Base-by-base conservation (phyloP, 2,113 vertebrate genomes). In the Phylloscopus whistleri region DNA sequence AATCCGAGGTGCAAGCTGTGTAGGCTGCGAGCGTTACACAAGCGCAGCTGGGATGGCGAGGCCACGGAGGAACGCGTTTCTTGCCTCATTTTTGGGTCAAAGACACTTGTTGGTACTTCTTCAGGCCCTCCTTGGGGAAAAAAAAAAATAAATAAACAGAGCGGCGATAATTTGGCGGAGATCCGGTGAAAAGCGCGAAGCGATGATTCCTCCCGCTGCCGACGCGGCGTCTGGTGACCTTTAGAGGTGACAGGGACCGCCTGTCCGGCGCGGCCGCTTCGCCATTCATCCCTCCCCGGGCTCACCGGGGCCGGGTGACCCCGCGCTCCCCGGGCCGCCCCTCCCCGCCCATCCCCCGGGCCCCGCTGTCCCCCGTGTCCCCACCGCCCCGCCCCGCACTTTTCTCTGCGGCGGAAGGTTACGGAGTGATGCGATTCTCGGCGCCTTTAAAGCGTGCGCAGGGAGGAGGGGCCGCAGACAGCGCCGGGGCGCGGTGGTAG, bases 331-430 rank as follows among this genome's bases (percentile, higher is more conserved):
- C 56, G 12, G 22, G 15, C 69, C 24, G 16, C 16, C 35, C 28
- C 27, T 16, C 7, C 22, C 43, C 5, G 13, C 7, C 18, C 60
- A 4, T 6, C 46, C 8, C 11, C n/a, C 11, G 44, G 7, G 12
- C 13, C 18, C 35, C 15, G 6, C 52, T 5, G 22, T 22, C 21
- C 18, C 52, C 17, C 2, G 24, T 1, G 39, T 44, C 20, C 43
- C 53, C 55, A 11, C 13, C 28, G 23, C 35, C 0, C 9, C 14
- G 24, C 31, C 31, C 20, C 39, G 97, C 84, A 95, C 97, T 55
- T 98, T 98, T 73, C n/a, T 39, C 8, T 1, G 63, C 3, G 31
- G 97, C 97, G 97, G 97, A 98, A 79, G 97, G 87, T 90, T 97
- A 97, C 96, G 30, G 19, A 2, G 33, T 2, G 49, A 5, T 2